Evolutionary conservation across 2,113 vertebrate species (phyloP), one percentile per base, ranked within the genome.

Genomic region (Tragelaphus strepsiceros): DNA sequence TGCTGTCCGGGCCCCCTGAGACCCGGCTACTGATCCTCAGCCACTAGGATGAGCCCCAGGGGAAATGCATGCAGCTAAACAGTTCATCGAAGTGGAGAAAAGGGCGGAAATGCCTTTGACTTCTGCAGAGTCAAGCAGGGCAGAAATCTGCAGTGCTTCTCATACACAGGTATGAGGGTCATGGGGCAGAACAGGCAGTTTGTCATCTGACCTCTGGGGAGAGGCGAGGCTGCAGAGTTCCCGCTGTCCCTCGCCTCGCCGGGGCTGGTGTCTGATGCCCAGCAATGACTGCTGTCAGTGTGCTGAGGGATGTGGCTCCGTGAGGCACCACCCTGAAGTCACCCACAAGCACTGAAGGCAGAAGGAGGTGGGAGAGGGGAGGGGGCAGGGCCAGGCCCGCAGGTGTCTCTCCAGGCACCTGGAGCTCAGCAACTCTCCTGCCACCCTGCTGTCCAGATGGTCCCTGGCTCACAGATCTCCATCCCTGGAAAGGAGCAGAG

Each of bases 301-400:
- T 22, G 49, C n/a, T 0, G 26, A 43, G 39, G 77, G 84, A 54
- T 13, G 2, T 0, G 0, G 53, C 14, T 14, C 14, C 28, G 19
- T 10, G 1, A 3, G 53, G 14, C 8, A 9, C 24, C 24, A n/a
- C 10, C n/a, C 7, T 0, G 21, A 28, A 11, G 39, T 30, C 91
- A 28, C 17, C 53, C 53, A 2, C 0, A 0, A 16, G 6, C 15
- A 1, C 14, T 24, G 21, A 2, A 6, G 13, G 24, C 21, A 39
- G n/a, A 30, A 12, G 2, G 39, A 9, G 32, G 30, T 6, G 22
- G 22, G 82, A 5, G 51, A 9, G 51, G 22, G 22, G 62, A 0
- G 28, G 8, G 22, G 51, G 11, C 11, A 12, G 30, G 43, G n/a
- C 11, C 30, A 32, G 61, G 39, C 54, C 62, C 28, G 3, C 39